Evolutionary conservation across 1,140 invertebrate species (phyloP).

Genomic region (Psix sp.): DNA sequence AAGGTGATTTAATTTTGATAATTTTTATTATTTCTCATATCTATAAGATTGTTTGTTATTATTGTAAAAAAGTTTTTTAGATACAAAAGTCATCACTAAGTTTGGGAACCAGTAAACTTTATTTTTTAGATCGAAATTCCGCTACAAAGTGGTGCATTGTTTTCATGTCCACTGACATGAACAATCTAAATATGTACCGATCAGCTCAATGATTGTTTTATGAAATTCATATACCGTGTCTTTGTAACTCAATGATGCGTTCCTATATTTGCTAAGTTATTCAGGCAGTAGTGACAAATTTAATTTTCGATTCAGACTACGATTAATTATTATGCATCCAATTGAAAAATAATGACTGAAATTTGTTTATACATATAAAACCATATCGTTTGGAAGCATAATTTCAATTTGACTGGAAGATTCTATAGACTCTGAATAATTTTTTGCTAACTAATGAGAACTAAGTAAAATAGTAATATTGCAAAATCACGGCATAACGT

Average conservation of each 20-base stretch:
- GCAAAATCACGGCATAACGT: constrained; percentile 1
- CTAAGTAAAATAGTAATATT: neutral
- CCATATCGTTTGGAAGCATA: no score
- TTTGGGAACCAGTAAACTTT: constrained; percentile 30
- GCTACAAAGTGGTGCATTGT: constrained; percentile 29
- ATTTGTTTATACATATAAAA: no score
- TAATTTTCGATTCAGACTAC: constrained; percentile 11
- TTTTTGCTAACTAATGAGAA: no score
- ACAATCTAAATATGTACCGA: constrained; percentile 45
- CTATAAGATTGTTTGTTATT: constrained; percentile 18
- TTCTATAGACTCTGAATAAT: no score
- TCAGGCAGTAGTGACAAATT: constrained; percentile 19
- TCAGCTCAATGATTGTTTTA: constrained; percentile 34
- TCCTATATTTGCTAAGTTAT: constrained; percentile 9
- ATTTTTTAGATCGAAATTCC: constrained; percentile 13
- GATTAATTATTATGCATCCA: neutral
- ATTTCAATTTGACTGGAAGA: no score
- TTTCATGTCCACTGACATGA: constrained; percentile 26
- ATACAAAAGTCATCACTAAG: constrained; percentile 22
- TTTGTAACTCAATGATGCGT: constrained; percentile 15
- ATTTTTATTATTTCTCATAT: no score
- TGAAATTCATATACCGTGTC: constrained; percentile 30
- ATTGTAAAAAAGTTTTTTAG: constrained; percentile 22
- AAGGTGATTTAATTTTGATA: no score
- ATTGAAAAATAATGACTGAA: no score